phyloP scores from a whole-genome alignment of 2,797 vertebrate genomes.

The Lepidocolaptes lacrymiger region DNA sequence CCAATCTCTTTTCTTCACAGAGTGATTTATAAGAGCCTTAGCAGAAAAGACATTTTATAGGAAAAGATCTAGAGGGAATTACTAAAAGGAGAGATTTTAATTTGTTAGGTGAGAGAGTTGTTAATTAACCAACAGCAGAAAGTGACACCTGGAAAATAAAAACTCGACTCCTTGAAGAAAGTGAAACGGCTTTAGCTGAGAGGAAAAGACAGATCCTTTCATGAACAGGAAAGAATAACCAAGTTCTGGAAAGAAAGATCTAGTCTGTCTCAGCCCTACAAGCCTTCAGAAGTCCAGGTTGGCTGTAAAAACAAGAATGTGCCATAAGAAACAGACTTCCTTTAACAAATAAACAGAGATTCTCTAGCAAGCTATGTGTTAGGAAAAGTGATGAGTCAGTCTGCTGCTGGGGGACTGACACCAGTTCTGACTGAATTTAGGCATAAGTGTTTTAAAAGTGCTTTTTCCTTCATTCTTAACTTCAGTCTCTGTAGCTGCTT shows the following conservation, averaged over 20 bases:
- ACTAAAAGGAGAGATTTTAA: background rate
- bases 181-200: background rate
- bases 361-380: background rate
- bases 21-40: background rate
- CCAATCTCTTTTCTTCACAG: background rate
- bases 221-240: background rate
- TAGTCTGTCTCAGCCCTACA: background rate
- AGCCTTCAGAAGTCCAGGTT: background rate
- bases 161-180: background rate
- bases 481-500: background rate
- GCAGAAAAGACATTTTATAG: background rate
- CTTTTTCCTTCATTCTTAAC: background rate
- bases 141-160: background rate
- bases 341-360: background rate
- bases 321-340: background rate
- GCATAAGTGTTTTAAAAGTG: background rate
- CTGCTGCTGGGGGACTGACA: background rate
- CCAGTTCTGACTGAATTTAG: background rate
- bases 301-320: background rate
- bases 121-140: background rate
- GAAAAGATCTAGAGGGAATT: background rate
- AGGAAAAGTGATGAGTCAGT: background rate
- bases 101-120: background rate
- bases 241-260: background rate
- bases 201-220: background rate